Base-by-base conservation (phyloP, 2,888 invertebrate species). In the Stegophylla sp. region DNA sequence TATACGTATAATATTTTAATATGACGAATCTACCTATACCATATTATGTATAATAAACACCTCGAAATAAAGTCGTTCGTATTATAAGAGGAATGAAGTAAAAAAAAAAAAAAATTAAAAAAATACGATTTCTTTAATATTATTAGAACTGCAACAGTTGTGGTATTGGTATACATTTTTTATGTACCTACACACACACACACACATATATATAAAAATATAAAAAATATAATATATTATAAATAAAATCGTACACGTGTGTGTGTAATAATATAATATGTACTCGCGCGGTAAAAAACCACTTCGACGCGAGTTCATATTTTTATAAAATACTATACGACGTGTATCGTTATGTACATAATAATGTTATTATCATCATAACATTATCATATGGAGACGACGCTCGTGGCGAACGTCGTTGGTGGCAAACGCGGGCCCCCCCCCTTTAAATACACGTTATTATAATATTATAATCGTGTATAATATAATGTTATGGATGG, bases 331-430 rank as follows among this genome's bases (percentile, higher is more conserved):
- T n/a, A n/a, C n/a, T n/a, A n/a, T n/a, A n/a, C n/a, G n/a, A n/a
- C n/a, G n/a, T n/a, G n/a, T n/a, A n/a, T n/a, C n/a, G n/a, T n/a
- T n/a, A n/a, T n/a, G n/a, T n/a, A n/a, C n/a, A n/a, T n/a, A n/a
- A n/a, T n/a, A n/a, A n/a, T n/a, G n/a, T n/a, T n/a, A n/a, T n/a
- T n/a, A n/a, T n/a, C 34, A 7, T 34, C 3, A 3, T 34, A 7
- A 34, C 34, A 5, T 5, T 34, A 34, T 34, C 7, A 34, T 34
- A 34, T 7, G 7, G 7, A 34, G 34, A 34, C 23, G 53, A 76
- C 34, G 77, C 59, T 77, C 59, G 67, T 69, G 77, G 77, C 77
- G 3, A 77, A 77, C 77, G 45, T 77, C 77, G 77, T 77, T 77
- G 77, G 77, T 77, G 77, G 77, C 45, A 77, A 45, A 48, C 26